phyloP scores from a whole-genome alignment of 1,140 invertebrate species.

The Homarus americanus region DNA sequence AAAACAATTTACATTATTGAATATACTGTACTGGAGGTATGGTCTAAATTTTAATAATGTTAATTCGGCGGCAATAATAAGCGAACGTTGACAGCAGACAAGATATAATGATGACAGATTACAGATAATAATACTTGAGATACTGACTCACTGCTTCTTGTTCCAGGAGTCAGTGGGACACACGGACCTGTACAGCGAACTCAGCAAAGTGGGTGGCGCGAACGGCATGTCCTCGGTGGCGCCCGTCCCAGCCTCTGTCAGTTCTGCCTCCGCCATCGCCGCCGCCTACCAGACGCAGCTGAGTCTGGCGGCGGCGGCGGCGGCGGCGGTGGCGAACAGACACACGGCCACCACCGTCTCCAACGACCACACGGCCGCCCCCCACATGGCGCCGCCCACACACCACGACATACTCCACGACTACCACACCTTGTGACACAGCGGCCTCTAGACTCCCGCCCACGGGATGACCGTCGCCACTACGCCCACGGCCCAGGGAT shows the following conservation, averaged over 20 bases:
- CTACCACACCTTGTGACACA: conserved; percentile 68
- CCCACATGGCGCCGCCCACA: conserved; percentile 57
- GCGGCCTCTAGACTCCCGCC: conserved; percentile 53
- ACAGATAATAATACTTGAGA: neutral
- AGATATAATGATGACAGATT: neutral
- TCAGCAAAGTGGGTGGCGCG: conserved; percentile 62
- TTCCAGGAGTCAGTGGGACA: conserved; percentile 58
- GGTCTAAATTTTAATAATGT: neutral
- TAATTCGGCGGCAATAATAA: neutral
- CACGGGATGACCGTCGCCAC: conserved; percentile 6
- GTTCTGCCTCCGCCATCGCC: conserved; percentile 62
- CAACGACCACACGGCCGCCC: conserved; percentile 46
- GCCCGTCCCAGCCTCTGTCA: conserved; percentile 60
- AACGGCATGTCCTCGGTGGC: conserved; percentile 67
- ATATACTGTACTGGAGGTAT: no score
- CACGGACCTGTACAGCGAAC: conserved; percentile 63
- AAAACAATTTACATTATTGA: neutral
- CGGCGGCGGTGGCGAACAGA: conserved; percentile 63
- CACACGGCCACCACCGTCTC: conserved; percentile 34
- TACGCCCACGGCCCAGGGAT: neutral
- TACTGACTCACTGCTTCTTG: neutral
- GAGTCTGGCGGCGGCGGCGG: conserved; percentile 62
- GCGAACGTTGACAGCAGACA: neutral
- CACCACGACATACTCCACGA: conserved; percentile 69
- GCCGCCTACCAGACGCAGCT: conserved; percentile 67